These are phyloP conservation scores for Drosophila differens DNA, from an alignment of 2,888 invertebrate genomes.

Conservation along the genomic window DNA sequence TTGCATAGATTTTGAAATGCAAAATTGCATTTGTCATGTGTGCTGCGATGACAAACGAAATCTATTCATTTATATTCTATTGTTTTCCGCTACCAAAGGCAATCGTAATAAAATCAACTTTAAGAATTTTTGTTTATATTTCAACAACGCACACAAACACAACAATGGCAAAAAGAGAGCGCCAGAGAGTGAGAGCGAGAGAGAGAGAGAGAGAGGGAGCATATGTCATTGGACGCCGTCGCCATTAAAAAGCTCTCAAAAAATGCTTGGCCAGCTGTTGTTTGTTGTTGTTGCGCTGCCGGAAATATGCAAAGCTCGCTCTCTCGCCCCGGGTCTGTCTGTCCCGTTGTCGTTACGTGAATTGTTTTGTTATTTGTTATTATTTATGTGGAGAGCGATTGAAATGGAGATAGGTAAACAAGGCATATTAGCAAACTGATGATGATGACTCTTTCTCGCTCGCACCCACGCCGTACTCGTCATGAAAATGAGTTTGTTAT, in stretches of 20 bases:
- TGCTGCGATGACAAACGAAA: not conserved
- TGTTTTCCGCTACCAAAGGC: not conserved
- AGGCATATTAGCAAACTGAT: conserved; percentile 37
- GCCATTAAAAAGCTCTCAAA: conserved; percentile 73
- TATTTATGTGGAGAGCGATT: conserved; percentile 46
- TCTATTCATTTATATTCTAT: not conserved
- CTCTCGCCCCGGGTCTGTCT: conserved; percentile 18
- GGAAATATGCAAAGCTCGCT: conserved; percentile 73
- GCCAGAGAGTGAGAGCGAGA: conserved; percentile 3
- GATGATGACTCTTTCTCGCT: conserved; percentile 4
- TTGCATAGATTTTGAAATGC: not conserved
- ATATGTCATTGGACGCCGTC: conserved; percentile 42
- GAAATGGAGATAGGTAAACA: conserved; percentile 53
- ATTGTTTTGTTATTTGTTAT: conserved; percentile 64
- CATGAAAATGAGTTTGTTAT: conserved; percentile 6
- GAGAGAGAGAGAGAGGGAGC: conserved; percentile 1
- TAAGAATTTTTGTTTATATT: conserved; percentile 73
- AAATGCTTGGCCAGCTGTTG: conserved; percentile 69
- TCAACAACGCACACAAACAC: conserved; percentile 22
- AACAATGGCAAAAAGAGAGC: not conserved
- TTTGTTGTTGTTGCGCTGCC: conserved; percentile 50
- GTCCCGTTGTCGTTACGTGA: conserved; percentile 58
- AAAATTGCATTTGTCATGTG: not conserved
- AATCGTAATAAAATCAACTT: conserved; percentile 38
- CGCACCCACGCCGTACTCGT: conserved; percentile 6